Base-by-base conservation (phyloP, 2,888 invertebrate species). In the Ectemnius cavifrons region DNA sequence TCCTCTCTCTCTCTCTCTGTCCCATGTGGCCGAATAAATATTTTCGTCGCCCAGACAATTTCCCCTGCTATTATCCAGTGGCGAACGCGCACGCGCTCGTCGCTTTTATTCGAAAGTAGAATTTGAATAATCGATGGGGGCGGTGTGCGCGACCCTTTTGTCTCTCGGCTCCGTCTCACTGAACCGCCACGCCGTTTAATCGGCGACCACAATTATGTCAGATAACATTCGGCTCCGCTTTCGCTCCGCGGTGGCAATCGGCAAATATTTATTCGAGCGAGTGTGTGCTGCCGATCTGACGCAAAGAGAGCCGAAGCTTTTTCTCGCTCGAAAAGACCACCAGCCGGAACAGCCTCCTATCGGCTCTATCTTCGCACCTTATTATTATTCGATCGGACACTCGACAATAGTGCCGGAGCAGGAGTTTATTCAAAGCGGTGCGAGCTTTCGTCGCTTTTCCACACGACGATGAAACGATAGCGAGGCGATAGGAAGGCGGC, bases 361-460 rank as follows among this genome's bases (percentile, higher is more conserved):
- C 23, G 2, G 23, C 2, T 37, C 37, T 37, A 37, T 37, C 37
- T 6, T 11, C 37, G 37, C 37, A 37, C 11, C 37, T 37, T 37
- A 37, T 8, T 37, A 37, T 37, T 37, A 68, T 68, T 71, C 67
- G 68, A 69, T 67, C 37, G 67, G 37, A 37, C 37, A 0, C 6
- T 6, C 37, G 37, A 37, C 37, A 37, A 37, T 37, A 37, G 37
- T 37, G 37, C 37, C 8, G 11, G 37, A 37, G 37, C 37, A 6
- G 8, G 6, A 37, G 37, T 37, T 52, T 52, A 52, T 52, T 11
- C 13, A 14, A 52, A 52, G 52, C 52, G 16, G 14, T 4, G 14
- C 47, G 16, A 52, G 13, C 52, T 37, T 37, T 37, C 52, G 52
- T 52, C n/a, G 16, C 14, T 52, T 52, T 52, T 52, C 52, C 52